These are phyloP conservation scores for Acridotheres tristis DNA, from an alignment of 2,797 vertebrate species.

Conservation along the genomic window DNA sequence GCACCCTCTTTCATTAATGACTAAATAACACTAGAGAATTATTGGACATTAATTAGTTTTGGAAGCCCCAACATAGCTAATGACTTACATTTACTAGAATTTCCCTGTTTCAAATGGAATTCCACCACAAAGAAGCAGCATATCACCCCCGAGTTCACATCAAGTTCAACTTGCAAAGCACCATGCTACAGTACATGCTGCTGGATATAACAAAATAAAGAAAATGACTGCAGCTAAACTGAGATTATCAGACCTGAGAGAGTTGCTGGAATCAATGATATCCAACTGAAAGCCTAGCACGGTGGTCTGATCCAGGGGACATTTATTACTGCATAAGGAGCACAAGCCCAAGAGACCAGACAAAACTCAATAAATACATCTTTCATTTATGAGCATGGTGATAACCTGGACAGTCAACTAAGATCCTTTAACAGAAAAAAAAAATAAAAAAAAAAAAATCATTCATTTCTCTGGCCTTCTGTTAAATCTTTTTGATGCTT, in stretches of 20 bases:
- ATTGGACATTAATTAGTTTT: not conserved
- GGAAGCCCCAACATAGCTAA: not conserved
- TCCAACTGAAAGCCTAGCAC: not conserved
- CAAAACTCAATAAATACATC: conserved; percentile 46
- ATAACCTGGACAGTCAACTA: conserved; percentile 37
- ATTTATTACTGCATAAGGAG: conserved; percentile 44
- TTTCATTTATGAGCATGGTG: conserved; percentile 17
- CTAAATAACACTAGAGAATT: not conserved
- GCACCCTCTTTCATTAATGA: not conserved
- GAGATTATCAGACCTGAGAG: conserved; percentile 11
- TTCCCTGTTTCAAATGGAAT: conserved; percentile 15
- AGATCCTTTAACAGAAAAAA: conserved; percentile 7
- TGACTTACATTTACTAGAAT: not conserved
- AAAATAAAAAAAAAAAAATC: not conserved
- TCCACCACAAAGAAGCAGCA: not conserved
- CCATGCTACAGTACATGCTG: not conserved
- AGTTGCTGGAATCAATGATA: conserved; percentile 20
- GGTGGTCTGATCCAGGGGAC: conserved; percentile 42
- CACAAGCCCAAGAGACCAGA: not conserved
- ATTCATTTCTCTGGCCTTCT: conserved; percentile 40
- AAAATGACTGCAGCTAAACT: conserved; percentile 34
- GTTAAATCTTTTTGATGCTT: conserved; percentile 42
- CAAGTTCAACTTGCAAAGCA: conserved; percentile 13
- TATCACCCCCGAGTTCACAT: conserved; percentile 11
- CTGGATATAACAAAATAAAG: conserved; percentile 31